Evolutionary conservation across 2,113 vertebrate genomes (phyloP).

Genomic region (Dascyllus trimaculatus): DNA sequence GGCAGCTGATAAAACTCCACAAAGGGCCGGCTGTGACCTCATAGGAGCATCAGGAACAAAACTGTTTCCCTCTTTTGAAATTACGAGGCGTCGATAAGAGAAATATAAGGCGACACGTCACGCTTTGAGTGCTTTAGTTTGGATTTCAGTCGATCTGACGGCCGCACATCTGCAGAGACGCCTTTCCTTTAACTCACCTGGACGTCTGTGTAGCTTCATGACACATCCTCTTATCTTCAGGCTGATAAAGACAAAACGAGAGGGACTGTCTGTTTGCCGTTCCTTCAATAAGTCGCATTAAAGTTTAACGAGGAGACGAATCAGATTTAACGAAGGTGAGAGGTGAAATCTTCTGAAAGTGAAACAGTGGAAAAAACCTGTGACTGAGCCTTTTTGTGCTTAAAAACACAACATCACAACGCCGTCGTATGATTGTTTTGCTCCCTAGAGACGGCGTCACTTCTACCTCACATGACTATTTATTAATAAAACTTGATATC

Average conservation of each 20-base stretch:
- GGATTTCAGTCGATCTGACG: not conserved
- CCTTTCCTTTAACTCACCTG: too few relatives aligned
- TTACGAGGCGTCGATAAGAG: not conserved
- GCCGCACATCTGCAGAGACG: too few relatives aligned
- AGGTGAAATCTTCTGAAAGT: not conserved
- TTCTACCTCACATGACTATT: too few relatives aligned
- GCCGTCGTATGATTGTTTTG: too few relatives aligned
- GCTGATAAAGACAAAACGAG: not conserved
- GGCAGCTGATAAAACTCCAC: constrained; percentile 41
- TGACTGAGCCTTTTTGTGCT: too few relatives aligned
- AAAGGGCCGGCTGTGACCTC: constrained; percentile 37
- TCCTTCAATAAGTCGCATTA: not conserved
- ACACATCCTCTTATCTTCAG: not conserved
- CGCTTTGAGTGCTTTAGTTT: not conserved
- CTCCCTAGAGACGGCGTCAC: too few relatives aligned
- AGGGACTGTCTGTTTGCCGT: not conserved
- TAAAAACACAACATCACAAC: too few relatives aligned
- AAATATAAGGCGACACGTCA: not conserved
- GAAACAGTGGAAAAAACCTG: not conserved
- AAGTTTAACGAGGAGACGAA: not conserved
- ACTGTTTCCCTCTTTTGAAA: constrained; percentile 24
- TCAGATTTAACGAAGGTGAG: not conserved
- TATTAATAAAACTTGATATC: too few relatives aligned
- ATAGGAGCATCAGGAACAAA: constrained; percentile 11
- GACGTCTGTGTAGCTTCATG: not conserved